Conservation (phyloP, 2,888 invertebrate genomes). For the Amphipyra tragopoginis region DNA sequence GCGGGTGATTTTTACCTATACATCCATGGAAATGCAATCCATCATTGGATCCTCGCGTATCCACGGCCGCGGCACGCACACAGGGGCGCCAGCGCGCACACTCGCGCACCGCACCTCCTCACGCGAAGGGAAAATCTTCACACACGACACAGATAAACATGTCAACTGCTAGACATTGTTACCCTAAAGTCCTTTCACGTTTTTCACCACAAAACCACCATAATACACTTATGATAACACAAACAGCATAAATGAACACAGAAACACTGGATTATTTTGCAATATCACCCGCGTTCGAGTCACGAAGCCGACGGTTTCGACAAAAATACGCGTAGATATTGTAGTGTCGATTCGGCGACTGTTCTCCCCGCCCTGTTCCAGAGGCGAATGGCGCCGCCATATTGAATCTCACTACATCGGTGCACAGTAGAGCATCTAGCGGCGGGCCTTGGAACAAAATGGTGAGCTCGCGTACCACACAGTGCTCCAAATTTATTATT, state of each 20-base stretch:
- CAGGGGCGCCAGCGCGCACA: conserved; percentile 79
- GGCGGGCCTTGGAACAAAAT: conserved; percentile 70
- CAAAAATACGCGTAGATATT: conserved; percentile 88
- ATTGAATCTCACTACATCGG: conserved; percentile 81
- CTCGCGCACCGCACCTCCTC: conserved; percentile 86
- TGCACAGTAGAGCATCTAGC: conserved; percentile 81
- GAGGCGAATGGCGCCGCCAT: conserved; percentile 89
- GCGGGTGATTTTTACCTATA: conserved; percentile 86
- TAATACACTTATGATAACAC: conserved; percentile 84
- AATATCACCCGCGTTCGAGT: conserved; percentile 88
- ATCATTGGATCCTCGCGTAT: conserved; percentile 86
- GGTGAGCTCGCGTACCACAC: conserved; percentile 38
- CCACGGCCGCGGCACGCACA: conserved; percentile 82
- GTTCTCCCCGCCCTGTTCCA: conserved; percentile 89
- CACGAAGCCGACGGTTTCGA: conserved; percentile 85
- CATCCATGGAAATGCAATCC: conserved; percentile 89
- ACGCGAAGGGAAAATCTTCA: conserved; percentile 90
- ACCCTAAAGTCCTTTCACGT: conserved; percentile 88
- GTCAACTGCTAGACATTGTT: conserved; percentile 90
- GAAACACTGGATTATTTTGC: conserved; percentile 85
- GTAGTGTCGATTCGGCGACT: conserved; percentile 86
- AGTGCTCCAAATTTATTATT: conserved; percentile 19
- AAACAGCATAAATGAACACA: conserved; percentile 83
- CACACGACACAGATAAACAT: conserved; percentile 90
- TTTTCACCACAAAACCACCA: conserved; percentile 86